These are phyloP conservation scores for Gymnogyps californianus DNA, from an alignment of 2,113 vertebrate genomes.

Conservation along the genomic window DNA sequence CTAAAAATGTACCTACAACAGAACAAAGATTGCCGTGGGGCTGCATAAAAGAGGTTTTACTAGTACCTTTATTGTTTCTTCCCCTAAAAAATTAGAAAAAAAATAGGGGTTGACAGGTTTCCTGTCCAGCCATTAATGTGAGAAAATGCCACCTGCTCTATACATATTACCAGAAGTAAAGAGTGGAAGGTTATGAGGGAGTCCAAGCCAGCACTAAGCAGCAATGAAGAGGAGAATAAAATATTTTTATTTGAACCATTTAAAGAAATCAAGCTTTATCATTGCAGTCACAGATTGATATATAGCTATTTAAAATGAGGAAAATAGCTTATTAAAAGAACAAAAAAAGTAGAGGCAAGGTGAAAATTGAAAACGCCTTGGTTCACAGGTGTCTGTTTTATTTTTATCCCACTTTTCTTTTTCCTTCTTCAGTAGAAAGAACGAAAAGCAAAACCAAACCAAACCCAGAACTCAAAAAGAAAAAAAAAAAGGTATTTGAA, in stretches of 20 bases:
- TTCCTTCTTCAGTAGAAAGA: background rate
- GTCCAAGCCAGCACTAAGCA: background rate
- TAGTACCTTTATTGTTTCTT: background rate
- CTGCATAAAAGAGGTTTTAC: background rate
- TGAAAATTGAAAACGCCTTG: background rate
- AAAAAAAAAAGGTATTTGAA: background rate
- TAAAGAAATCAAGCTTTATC: background rate
- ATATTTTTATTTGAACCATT: background rate
- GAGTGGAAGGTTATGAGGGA: background rate
- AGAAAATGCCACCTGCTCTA: background rate
- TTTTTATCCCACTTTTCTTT: background rate
- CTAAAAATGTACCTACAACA: background rate
- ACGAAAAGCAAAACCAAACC: background rate
- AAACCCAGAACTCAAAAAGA: background rate
- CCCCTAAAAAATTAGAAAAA: background rate
- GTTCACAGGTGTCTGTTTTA: background rate
- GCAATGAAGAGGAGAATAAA: background rate
- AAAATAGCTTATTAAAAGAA: background rate
- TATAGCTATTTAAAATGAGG: background rate
- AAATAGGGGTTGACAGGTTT: background rate
- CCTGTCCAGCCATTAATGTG: background rate
- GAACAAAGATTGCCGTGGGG: background rate
- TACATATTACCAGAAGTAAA: background rate
- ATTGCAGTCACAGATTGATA: background rate
- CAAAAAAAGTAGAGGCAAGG: accelerated